A percentile compares a stretch with the other conserved stretches of the same genome.
These are phyloP conservation scores for Periophthalmus modestus DNA, from an alignment of 2,113 vertebrate species.

Conservation along the genomic window DNA sequence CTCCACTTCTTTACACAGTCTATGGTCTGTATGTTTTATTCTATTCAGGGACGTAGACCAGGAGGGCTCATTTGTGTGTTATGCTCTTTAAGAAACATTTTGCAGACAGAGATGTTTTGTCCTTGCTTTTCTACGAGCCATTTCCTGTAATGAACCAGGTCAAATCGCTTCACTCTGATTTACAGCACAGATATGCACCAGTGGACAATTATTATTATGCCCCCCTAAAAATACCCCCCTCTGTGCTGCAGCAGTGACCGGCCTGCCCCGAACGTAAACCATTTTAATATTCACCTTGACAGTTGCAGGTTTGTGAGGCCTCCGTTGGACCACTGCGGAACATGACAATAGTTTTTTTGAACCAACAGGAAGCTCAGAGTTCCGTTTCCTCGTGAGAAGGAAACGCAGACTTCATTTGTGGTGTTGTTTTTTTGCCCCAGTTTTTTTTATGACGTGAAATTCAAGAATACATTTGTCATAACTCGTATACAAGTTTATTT, in stretches of 20 bases:
- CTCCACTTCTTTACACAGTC: no score
- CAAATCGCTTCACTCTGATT: background rate
- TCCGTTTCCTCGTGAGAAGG: background rate
- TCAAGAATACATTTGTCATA: background rate
- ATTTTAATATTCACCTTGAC: background rate
- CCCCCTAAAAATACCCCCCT: background rate
- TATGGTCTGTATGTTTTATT: no score
- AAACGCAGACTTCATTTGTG: constrained; percentile 6
- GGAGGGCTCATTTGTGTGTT: no score
- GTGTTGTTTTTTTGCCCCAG: background rate
- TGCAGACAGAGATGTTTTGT: no score
- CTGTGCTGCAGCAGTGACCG: background rate
- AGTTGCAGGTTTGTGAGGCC: background rate
- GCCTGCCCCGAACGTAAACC: background rate
- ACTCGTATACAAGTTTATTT: background rate
- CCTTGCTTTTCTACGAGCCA: no score
- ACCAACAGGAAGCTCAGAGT: background rate
- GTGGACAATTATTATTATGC: background rate
- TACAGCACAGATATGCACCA: no score
- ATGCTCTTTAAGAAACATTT: no score
- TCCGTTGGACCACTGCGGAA: background rate
- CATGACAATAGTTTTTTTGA: constrained; percentile 12
- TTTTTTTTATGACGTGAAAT: background rate
- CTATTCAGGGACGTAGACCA: no score
- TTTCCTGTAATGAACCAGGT: background rate